Base-by-base conservation (phyloP, 2,888 invertebrate species). In the Hypomecis atomaria region DNA sequence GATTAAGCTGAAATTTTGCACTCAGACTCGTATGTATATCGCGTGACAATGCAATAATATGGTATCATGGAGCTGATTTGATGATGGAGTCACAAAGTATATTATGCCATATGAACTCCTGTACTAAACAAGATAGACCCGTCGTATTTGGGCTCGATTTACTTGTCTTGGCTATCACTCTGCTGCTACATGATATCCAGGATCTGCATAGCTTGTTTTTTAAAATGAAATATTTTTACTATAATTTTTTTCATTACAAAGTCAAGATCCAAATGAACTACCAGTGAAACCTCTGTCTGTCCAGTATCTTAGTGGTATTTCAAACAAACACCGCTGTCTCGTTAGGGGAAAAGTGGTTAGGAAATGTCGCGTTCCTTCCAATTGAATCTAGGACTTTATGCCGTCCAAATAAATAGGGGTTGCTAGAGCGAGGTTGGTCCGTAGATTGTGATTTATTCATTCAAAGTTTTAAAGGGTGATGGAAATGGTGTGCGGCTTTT, bases 311-410 rank as follows among this genome's bases (percentile, higher is more conserved):
- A 69, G 70, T 65, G 65, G 72, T 71, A 73, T 60, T 59, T 57
- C 58, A 58, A 55, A 71, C 65, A 66, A 78, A 74, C 65, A 67
- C 66, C 58, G 70, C 65, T 59, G 58, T 70, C 66, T 66, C 62
- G 70, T 69, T 71, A 69, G 65, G 66, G 70, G 58, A 58, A 69
- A 70, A 65, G 62, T 70, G 69, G 75, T 70, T 58, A 63, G 63
- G 38, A 52, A 59, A 61, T 63, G 60, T 70, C 67, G 42, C 33
- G 10, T 42, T 58, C 59, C 59, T 42, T 63, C 58, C 62, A 59
- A 70, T 66, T 63, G 67, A 59, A 62, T 63, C 49, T 43, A 67
- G 61, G 66, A 61, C 60, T 66, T 57, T 61, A 58, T 55, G 11
- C 50, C 38, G 50, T 52, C 42, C 13, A 56, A 59, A 55, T 64